Conservation (phyloP, 1,140 invertebrate genomes). For the Caenorhabditis tropicalis region DNA sequence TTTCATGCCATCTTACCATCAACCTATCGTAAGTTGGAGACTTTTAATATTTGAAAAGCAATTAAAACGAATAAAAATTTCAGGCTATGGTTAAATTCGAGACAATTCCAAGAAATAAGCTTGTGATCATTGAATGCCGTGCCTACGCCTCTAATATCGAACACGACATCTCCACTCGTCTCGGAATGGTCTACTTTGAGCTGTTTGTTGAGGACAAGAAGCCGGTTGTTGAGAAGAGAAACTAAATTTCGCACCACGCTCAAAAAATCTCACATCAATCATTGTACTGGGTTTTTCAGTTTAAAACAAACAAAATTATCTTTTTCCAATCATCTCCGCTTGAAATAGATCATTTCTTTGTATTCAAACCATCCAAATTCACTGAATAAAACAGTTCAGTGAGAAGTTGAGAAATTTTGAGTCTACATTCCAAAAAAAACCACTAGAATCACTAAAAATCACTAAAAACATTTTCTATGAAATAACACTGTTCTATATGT, state of each 20-base stretch:
- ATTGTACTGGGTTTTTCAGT: background rate
- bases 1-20: slow-evolving; percentile 69
- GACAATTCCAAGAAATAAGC: slow-evolving; percentile 66
- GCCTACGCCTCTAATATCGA: slow-evolving; percentile 70
- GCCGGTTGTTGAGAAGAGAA: background rate
- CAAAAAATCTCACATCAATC: background rate
- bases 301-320: background rate
- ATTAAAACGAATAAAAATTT: slow-evolving; percentile 35
- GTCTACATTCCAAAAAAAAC: background rate
- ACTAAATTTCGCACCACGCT: background rate
- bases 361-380: background rate
- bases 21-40: slow-evolving; percentile 71
- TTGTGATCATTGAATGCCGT: slow-evolving; percentile 70
- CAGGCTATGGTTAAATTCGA: slow-evolving; percentile 72
- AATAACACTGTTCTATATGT: slow-evolving; percentile 23
- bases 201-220: slow-evolving; percentile 55
- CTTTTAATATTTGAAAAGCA: too few species aligned
- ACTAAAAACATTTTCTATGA: slow-evolving; percentile 11
- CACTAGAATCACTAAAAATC: background rate
- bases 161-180: slow-evolving; percentile 62
- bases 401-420: background rate
- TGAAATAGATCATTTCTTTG: background rate
- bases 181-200: slow-evolving; percentile 68
- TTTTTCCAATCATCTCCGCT: background rate
- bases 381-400: too few species aligned